Percentiles rank a stretch among this genome's conserved stretches.
phyloP scores from a whole-genome alignment of 2,797 vertebrate genomes.

The Phoebastria nigripes region DNA sequence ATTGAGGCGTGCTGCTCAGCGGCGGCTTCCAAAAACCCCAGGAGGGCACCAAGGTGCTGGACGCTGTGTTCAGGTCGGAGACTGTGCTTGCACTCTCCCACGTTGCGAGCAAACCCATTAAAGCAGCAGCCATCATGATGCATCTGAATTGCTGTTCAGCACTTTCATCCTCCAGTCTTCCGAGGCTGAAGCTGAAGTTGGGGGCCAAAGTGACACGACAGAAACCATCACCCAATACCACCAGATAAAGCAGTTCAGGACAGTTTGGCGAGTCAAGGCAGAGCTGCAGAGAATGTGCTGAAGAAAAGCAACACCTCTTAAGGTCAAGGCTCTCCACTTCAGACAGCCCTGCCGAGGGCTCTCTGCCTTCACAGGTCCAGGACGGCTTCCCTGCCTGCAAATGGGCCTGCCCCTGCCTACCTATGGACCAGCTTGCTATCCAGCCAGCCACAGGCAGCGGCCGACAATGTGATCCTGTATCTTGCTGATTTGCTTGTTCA shows the following conservation, averaged over 20 bases:
- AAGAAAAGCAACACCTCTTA: background rate
- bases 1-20: background rate
- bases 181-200: background rate
- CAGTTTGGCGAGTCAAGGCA: background rate
- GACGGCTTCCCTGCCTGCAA: background rate
- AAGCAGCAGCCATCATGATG: rapidly evolving
- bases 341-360: background rate
- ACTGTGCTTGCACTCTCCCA: too few species aligned
- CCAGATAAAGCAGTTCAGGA: background rate
- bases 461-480: background rate
- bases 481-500: background rate
- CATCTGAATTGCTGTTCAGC: background rate
- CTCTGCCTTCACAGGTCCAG: background rate
- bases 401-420: background rate
- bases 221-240: background rate
- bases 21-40: background rate
- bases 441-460: background rate
- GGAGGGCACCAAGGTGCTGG: background rate
- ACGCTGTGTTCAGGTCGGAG: background rate
- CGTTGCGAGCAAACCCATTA: rapidly evolving
- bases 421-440: background rate
- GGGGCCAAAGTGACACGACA: background rate
- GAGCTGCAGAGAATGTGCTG: background rate
- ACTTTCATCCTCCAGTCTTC: background rate
- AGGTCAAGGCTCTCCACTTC: background rate